Percentiles rank a stretch among this genome's conserved stretches.
These are phyloP conservation scores for Virgularia gustaviana DNA, from an alignment of 92 coral and sea anemone species.

Conservation along the genomic window DNA sequence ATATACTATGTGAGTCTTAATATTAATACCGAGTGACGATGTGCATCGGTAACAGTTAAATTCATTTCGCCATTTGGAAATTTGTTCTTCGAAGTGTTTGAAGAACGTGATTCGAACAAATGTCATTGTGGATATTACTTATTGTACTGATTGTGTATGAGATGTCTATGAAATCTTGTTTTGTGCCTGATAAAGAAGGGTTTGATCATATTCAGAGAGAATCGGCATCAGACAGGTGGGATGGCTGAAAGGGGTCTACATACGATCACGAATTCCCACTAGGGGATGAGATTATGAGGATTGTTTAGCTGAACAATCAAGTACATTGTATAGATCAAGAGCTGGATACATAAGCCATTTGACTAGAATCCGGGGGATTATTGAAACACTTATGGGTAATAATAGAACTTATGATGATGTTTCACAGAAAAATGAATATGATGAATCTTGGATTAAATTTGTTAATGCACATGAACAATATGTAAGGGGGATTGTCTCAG, in stretches of 20 bases:
- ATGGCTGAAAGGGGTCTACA: not conserved
- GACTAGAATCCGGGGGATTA: not conserved
- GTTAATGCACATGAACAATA: slow-evolving; percentile 21
- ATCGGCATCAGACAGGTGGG: slow-evolving; percentile 10
- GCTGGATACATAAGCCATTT: slow-evolving; percentile 7
- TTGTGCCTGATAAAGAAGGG: not conserved
- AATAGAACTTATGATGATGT: not conserved
- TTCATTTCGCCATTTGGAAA: no score
- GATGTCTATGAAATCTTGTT: slow-evolving; percentile 7
- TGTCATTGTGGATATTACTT: no score
- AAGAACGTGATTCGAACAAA: no score
- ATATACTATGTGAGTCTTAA: no score
- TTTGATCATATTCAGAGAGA: not conserved
- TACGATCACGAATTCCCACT: not conserved
- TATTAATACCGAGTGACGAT: no score
- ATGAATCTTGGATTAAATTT: slow-evolving; percentile 5
- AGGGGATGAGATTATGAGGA: not conserved
- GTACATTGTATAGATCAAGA: slow-evolving; percentile 10
- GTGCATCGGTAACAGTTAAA: no score
- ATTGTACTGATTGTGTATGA: no score
- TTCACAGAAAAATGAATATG: slow-evolving; percentile 2
- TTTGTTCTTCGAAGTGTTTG: no score
- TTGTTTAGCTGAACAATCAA: slow-evolving; percentile 1
- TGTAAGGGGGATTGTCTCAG: not conserved
- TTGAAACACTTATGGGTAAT: slow-evolving; percentile 11